A percentile compares a stretch with the other conserved stretches of the same genome.
phyloP scores from a whole-genome alignment of 2,888 invertebrate genomes.

The Acanthosepion esculentum region DNA sequence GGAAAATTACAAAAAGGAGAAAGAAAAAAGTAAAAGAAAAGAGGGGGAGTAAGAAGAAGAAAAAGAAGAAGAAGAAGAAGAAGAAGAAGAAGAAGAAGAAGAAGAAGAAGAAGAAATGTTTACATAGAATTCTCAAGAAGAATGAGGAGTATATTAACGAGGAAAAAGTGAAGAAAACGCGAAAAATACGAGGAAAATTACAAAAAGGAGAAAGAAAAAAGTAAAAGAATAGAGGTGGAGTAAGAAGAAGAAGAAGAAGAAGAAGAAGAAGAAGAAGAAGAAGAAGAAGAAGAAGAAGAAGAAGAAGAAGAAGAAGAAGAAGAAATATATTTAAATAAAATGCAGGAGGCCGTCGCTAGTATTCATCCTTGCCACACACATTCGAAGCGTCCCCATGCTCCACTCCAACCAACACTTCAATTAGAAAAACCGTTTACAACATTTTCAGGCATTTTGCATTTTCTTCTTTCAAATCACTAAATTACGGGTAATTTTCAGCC shows the following conservation, averaged over 20 bases:
- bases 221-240: too few relatives aligned
- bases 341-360: neutral
- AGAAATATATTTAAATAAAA: neutral
- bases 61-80: too few relatives aligned
- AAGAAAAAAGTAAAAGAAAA: too few relatives aligned
- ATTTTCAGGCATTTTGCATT: constrained; percentile 22
- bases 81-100: neutral
- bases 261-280: too few relatives aligned
- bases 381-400: neutral
- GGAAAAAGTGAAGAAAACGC: neutral
- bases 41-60: too few relatives aligned
- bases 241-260: too few relatives aligned
- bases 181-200: too few relatives aligned
- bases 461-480: constrained; percentile 21
- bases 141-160: neutral
- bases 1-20: neutral
- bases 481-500: constrained; percentile 12
- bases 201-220: neutral
- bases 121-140: neutral
- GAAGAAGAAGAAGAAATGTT: neutral
- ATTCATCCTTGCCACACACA: neutral
- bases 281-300: constrained; percentile 11
- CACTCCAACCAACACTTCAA: neutral
- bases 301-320: constrained; percentile 33
- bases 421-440: constrained; percentile 33